These are phyloP conservation scores for Falco novaeseelandiae DNA, from an alignment of 2,797 vertebrate genomes.

Conservation along the genomic window DNA sequence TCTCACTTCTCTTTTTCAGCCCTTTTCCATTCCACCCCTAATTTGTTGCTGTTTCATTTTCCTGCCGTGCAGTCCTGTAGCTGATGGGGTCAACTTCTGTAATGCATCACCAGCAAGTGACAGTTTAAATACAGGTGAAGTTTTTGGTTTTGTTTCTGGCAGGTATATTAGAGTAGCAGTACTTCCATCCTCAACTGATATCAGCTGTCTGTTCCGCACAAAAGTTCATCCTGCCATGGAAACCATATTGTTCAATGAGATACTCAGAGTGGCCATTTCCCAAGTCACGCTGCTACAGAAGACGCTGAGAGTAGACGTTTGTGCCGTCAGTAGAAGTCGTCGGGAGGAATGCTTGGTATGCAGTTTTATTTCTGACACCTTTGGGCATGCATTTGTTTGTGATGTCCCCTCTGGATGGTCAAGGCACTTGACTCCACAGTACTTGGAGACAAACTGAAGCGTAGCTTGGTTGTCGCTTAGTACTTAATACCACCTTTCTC, in stretches of 20 bases:
- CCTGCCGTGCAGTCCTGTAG: background rate
- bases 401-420: background rate
- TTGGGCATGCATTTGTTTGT: constrained; percentile 4
- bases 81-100: background rate
- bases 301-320: constrained; percentile 81
- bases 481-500: background rate
- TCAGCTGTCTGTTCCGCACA: constrained; percentile 83
- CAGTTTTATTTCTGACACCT: background rate
- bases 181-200: constrained; percentile 80
- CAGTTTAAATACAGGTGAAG: background rate
- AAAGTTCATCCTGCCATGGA: constrained; percentile 77
- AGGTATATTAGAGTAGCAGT: constrained; percentile 82
- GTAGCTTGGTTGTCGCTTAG: background rate
- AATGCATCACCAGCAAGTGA: background rate
- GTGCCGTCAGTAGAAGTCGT: constrained; percentile 67
- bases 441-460: background rate
- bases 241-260: constrained; percentile 73
- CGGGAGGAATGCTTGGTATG: constrained; percentile 83
- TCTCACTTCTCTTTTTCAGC: background rate
- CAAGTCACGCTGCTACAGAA: constrained; percentile 76
- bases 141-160: background rate
- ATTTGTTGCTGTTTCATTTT: background rate
- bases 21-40: background rate
- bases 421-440: background rate
- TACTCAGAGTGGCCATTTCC: constrained; percentile 79